phyloP scores from a whole-genome alignment of 2,888 invertebrate species.

The Drosophila picticornis region DNA sequence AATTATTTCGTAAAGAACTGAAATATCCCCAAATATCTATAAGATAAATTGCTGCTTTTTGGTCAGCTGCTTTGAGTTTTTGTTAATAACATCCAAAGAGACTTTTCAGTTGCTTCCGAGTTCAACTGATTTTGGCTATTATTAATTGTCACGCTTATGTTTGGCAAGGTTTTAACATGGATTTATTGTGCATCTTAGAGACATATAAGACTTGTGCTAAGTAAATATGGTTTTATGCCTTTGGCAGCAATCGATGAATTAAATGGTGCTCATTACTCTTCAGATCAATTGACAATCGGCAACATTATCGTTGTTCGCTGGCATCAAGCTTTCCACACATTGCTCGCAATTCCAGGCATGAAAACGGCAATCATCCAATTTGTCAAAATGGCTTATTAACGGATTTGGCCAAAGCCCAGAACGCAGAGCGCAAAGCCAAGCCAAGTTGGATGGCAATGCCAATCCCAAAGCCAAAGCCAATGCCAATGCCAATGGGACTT shows the following conservation, averaged over 20 bases:
- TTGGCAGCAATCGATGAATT: conserved; percentile 29
- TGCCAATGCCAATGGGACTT: conserved; percentile 36
- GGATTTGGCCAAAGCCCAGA: conserved; percentile 71
- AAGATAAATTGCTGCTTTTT: neutral
- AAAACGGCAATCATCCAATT: conserved; percentile 72
- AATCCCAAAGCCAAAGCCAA: conserved; percentile 50
- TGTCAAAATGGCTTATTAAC: conserved; percentile 80
- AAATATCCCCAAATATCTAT: neutral
- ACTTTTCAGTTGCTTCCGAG: neutral
- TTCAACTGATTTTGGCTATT: neutral
- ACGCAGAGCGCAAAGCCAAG: conserved; percentile 44
- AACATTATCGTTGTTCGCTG: conserved; percentile 29
- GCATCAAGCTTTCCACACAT: conserved; percentile 34
- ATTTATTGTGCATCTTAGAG: conserved; percentile 5
- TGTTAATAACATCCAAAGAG: neutral
- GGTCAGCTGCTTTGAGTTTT: neutral
- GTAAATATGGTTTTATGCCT: conserved; percentile 23
- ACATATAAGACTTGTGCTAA: neutral
- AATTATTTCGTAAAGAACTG: neutral
- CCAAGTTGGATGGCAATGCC: conserved; percentile 27
- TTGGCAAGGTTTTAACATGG: neutral
- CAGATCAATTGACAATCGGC: conserved; percentile 35
- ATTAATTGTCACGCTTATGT: neutral
- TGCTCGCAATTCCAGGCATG: conserved; percentile 20
- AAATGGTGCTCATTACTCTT: conserved; percentile 42